phyloP scores from a whole-genome alignment of 1,140 invertebrate genomes.

The Acromyrmex heyeri region DNA sequence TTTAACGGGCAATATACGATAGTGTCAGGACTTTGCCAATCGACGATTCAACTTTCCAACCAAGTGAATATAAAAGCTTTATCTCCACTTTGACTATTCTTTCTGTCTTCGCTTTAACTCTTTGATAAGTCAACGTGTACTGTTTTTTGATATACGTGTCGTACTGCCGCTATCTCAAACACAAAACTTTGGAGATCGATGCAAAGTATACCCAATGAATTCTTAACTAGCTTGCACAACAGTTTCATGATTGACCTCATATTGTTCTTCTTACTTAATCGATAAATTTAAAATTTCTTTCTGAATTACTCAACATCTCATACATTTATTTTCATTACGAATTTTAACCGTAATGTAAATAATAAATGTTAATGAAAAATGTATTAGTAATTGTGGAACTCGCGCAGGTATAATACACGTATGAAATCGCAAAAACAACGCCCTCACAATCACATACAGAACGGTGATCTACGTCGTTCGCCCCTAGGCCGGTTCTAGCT shows the following conservation, averaged over 20 bases:
- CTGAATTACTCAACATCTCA: not conserved
- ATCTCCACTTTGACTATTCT: slow-evolving; percentile 6
- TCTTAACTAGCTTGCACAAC: not conserved
- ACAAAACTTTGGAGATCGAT: not conserved
- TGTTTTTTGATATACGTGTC: not conserved
- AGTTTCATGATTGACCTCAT: slow-evolving; percentile 3
- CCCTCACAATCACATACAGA: not conserved
- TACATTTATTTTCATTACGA: no score
- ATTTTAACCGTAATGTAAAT: not conserved
- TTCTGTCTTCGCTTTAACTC: slow-evolving; percentile 7
- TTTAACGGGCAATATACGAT: slow-evolving; percentile 47
- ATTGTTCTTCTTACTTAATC: not conserved
- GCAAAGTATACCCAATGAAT: not conserved
- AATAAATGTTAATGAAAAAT: not conserved
- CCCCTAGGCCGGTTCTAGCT: not conserved
- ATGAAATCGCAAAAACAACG: not conserved
- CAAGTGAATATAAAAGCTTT: slow-evolving; percentile 56
- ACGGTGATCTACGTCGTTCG: not conserved
- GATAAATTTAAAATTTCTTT: not conserved
- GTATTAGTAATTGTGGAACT: not conserved
- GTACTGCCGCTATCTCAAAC: not conserved
- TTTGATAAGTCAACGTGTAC: not conserved
- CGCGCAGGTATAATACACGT: not conserved
- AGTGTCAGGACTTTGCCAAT: slow-evolving; percentile 49
- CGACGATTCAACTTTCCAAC: slow-evolving; percentile 64